Conservation (phyloP, 2,113 vertebrate genomes). For the Seriola quinqueradiata region DNA sequence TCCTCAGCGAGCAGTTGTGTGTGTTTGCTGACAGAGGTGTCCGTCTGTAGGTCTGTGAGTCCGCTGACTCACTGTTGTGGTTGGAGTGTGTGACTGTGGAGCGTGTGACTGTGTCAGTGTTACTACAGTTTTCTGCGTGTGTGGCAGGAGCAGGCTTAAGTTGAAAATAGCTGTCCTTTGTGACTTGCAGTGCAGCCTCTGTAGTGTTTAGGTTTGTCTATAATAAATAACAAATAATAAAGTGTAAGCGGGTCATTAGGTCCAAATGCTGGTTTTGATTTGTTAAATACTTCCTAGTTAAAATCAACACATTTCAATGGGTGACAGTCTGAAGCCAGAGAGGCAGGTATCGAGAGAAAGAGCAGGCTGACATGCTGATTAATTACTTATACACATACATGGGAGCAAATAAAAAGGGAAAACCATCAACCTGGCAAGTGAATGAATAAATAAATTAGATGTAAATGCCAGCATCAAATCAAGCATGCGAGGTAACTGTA, state of each 20-base stretch:
- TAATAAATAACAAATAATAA: neutral
- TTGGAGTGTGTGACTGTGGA: constrained; percentile 54
- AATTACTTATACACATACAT: constrained; percentile 31
- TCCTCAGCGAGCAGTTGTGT: constrained; percentile 28
- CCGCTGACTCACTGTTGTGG: constrained; percentile 77
- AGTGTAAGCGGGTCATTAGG: constrained; percentile 5
- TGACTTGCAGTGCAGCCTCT: constrained; percentile 5
- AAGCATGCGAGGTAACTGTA: constrained; percentile 17
- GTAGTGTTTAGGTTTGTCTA: neutral
- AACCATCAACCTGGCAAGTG: neutral
- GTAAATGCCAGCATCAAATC: constrained; percentile 13
- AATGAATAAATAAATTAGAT: constrained; percentile 17
- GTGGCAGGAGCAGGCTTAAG: constrained; percentile 28
- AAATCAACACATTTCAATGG: constrained; percentile 25
- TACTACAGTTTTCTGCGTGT: constrained; percentile 54
- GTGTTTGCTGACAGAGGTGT: constrained; percentile 68
- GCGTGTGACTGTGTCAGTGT: constrained; percentile 62
- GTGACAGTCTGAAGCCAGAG: constrained; percentile 9
- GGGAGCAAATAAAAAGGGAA: constrained; percentile 25
- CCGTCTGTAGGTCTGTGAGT: constrained; percentile 50
- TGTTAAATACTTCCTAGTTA: neutral
- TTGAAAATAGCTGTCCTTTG: constrained; percentile 32
- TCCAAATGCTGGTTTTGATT: neutral
- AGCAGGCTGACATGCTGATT: constrained; percentile 10
- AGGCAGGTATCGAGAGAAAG: constrained; percentile 24